Base-by-base conservation (phyloP, 2,888 invertebrate genomes). In the Rhimphoctona megacephalus region DNA sequence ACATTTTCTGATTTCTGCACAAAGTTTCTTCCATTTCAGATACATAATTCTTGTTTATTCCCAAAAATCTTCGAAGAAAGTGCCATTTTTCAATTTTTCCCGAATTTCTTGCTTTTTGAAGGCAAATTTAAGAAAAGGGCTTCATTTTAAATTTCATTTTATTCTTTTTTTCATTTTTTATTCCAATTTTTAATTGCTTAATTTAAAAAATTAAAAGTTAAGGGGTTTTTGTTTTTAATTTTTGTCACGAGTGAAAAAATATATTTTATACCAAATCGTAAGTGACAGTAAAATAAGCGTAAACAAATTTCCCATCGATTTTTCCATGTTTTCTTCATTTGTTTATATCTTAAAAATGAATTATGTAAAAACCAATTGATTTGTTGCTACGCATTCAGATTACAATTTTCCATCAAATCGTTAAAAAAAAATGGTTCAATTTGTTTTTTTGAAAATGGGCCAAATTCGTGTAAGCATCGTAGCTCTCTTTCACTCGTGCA, bases 391-490 rank as follows among this genome's bases (percentile, higher is more conserved):
- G 22, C 6, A 54, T 25, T 3, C 22, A 25, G 9, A 9, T 1
- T 3, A 57, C 22, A 54, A 43, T 49, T 46, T 25, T 72, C n/a
- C 52, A 33, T 22, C 2, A 8, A 52, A 19, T 33, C 49, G 33
- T n/a, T 1, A 5, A 43, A 25, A n/a, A n/a, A 7, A 46, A 25
- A 0, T 49, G 25, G 19, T 25, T 17, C 25, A 43, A n/a, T n/a
- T n/a, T 69, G 2, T 25, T 19, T 11, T 14, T 73, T 30, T 11
- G 14, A n/a, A 22, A 36, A 43, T 9, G 46, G 17, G 49, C 33
- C 19, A 66, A 19, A 67, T 49, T 77, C 22, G 36, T 33, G 66
- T 52, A 54, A 73, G 54, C 73, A 73, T 73, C 9, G 33, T 54
- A 17, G 17, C 52, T 52, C 33, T 73, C 67, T 25, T 36, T 77